Conservation (phyloP, 2,888 invertebrate species). For the Synergus gifuensis region DNA sequence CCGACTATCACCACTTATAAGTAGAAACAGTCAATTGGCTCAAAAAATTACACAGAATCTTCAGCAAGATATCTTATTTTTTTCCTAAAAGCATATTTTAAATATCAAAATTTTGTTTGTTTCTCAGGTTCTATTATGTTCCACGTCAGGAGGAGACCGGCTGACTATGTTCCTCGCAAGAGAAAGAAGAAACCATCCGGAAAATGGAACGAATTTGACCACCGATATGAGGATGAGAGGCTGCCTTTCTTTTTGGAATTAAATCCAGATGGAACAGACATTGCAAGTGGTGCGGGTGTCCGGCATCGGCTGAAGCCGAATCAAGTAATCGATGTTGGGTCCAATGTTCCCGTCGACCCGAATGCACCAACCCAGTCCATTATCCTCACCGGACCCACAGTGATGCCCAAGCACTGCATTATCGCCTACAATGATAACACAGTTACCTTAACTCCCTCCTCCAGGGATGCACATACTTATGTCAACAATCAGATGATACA, state of each 20-base stretch:
- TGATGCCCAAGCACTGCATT: conserved; percentile 96
- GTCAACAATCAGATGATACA: conserved; percentile 95
- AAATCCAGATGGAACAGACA: conserved; percentile 85
- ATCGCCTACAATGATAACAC: conserved; percentile 94
- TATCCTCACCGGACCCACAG: conserved; percentile 92
- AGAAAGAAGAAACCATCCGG: conserved; percentile 89
- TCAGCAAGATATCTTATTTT: too few species aligned
- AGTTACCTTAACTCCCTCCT: conserved; percentile 95
- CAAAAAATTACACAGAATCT: too few species aligned
- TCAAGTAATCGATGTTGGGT: conserved; percentile 85
- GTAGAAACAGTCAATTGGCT: background rate
- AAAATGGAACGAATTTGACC: conserved; percentile 79
- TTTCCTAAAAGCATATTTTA: background rate
- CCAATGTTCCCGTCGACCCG: conserved; percentile 85
- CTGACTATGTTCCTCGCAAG: conserved; percentile 92
- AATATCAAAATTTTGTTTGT: background rate
- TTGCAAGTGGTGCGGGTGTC: conserved; percentile 73
- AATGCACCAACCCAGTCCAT: conserved; percentile 79
- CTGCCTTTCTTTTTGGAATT: conserved; percentile 88
- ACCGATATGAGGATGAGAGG: conserved; percentile 79
- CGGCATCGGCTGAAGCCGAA: conserved; percentile 80
- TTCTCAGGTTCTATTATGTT: conserved; percentile 95
- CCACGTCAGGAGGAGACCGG: conserved; percentile 95
- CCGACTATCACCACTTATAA: background rate
- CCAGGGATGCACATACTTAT: conserved; percentile 95